Evolutionary conservation across 2,888 invertebrate species (phyloP).

Genomic region (Plagodis pulveraria): DNA sequence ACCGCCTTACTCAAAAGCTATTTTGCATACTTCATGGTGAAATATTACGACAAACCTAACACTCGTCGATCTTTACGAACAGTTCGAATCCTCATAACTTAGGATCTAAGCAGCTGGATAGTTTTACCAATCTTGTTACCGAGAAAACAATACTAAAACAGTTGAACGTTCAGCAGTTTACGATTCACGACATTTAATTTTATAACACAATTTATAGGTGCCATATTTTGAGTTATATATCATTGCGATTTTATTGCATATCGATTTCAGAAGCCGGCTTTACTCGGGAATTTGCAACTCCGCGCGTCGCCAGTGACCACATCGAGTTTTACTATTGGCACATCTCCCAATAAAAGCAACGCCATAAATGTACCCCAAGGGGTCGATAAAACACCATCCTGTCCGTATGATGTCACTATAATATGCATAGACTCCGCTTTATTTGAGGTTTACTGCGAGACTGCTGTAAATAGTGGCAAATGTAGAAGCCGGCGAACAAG

Average conservation of each 20-base stretch:
- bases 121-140: slow-evolving; percentile 15
- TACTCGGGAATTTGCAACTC: slow-evolving; percentile 30
- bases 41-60: slow-evolving; percentile 41
- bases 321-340: slow-evolving; percentile 72
- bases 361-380: slow-evolving; percentile 70
- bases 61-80: slow-evolving; percentile 29
- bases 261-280: slow-evolving; percentile 21
- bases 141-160: slow-evolving; percentile 21
- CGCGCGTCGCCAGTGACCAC: slow-evolving; percentile 52
- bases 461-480: slow-evolving; percentile 22
- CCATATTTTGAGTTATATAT: slow-evolving; percentile 16
- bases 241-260: slow-evolving; percentile 23
- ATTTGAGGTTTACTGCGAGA: slow-evolving; percentile 70
- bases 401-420: slow-evolving; percentile 79
- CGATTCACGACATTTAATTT: slow-evolving; percentile 22
- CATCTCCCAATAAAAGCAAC: slow-evolving; percentile 69
- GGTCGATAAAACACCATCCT: slow-evolving; percentile 70
- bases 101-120: slow-evolving; percentile 14
- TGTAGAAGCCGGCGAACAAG: slow-evolving; percentile 15
- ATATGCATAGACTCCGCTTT: slow-evolving; percentile 82
- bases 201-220: slow-evolving; percentile 19
- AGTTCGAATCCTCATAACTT: slow-evolving; percentile 16
- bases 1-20: slow-evolving; percentile 49
- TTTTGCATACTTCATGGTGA: slow-evolving; percentile 44
- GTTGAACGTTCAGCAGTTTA: slow-evolving; percentile 16